A percentile compares a stretch with the other conserved stretches of the same genome.
phyloP scores from a whole-genome alignment of 2,888 invertebrate species.

The Mechanitis mazaeus region DNA sequence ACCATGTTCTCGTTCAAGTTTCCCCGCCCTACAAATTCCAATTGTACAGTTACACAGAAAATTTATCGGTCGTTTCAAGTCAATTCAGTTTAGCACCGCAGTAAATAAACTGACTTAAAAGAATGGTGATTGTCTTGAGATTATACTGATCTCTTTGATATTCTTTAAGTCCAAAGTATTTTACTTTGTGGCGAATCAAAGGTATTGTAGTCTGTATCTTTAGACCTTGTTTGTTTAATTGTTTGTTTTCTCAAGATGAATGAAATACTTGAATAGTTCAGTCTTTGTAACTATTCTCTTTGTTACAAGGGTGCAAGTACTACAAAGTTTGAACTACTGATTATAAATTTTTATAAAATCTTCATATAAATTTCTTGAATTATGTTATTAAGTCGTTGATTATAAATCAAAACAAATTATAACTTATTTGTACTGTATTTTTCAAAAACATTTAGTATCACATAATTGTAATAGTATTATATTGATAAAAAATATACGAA shows the following conservation, averaged over 20 bases:
- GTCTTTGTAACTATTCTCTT: constrained; percentile 2
- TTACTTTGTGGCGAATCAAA: constrained; percentile 12
- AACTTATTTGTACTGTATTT: not conserved
- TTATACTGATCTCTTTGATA: constrained; percentile 11
- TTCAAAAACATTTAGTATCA: not conserved
- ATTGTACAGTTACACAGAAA: constrained; percentile 46
- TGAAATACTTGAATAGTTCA: constrained; percentile 1
- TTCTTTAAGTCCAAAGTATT: constrained; percentile 8
- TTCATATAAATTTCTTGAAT: too few relatives aligned
- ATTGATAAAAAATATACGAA: too few relatives aligned
- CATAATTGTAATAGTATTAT: too few relatives aligned
- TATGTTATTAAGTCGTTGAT: too few relatives aligned
- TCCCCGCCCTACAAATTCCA: constrained; percentile 50
- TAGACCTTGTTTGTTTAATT: constrained; percentile 5
- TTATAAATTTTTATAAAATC: too few relatives aligned
- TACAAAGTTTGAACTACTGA: not conserved
- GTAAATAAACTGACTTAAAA: constrained; percentile 13
- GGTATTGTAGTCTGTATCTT: constrained; percentile 5
- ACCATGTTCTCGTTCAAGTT: constrained; percentile 29
- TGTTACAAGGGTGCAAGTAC: not conserved
- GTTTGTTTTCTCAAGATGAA: constrained; percentile 5
- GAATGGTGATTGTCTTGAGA: constrained; percentile 6
- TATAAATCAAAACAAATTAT: not conserved
- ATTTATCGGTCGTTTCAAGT: constrained; percentile 16
- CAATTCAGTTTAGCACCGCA: constrained; percentile 7